Conservation (phyloP, 2,797 vertebrate species). For the Ataeniobius toweri region DNA sequence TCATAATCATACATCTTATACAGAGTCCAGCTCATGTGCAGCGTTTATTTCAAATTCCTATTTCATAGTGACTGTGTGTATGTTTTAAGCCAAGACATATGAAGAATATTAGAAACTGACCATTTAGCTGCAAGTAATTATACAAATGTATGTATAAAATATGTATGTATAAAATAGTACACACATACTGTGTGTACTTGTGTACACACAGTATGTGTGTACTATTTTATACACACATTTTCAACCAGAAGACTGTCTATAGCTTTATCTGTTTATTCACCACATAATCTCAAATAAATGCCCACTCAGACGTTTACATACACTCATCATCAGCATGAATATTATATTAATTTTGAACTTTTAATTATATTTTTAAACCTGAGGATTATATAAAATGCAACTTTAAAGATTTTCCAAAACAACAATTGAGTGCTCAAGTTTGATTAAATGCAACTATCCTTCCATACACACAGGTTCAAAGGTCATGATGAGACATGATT, state of each 20-base stretch:
- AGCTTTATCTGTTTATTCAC: not conserved
- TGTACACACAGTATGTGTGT: not conserved
- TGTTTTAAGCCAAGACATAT: too few species aligned
- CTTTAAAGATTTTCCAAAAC: not conserved
- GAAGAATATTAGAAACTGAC: not conserved
- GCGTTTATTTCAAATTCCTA: not conserved
- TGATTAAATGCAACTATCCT: too few species aligned
- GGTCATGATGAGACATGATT: not conserved
- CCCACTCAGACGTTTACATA: not conserved
- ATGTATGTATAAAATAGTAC: too few species aligned
- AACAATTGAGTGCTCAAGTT: not conserved
- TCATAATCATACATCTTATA: not conserved
- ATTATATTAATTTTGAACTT: not conserved
- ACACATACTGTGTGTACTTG: too few species aligned
- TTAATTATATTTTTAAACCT: not conserved
- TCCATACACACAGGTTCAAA: not conserved
- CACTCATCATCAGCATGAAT: not conserved
- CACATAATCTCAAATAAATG: not conserved
- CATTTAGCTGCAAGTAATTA: not conserved
- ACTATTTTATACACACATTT: not conserved
- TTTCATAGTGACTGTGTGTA: not conserved
- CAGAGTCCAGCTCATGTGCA: not conserved
- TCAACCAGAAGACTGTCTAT: not conserved
- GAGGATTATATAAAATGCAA: not conserved
- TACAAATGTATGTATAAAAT: not conserved